Evolutionary conservation across 2,797 vertebrate species (phyloP), one percentile per base, ranked within the genome.

Genomic region (Fundulus diaphanus): DNA sequence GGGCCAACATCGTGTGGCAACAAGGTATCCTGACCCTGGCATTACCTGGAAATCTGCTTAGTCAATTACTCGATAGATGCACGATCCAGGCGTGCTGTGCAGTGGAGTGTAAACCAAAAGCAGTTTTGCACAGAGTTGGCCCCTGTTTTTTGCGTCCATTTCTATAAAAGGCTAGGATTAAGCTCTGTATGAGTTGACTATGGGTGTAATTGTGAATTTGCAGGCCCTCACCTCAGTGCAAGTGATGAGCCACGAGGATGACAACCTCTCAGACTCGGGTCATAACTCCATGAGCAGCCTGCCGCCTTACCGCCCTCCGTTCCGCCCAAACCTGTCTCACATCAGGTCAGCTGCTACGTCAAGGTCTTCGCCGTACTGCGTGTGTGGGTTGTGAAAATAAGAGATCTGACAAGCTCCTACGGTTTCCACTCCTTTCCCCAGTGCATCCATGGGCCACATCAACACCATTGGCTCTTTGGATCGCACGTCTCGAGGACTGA

Each of bases 401-500:
- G 69, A 68, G 33, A 81, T 77, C 77, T 72, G 67, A 71, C 63
- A 13, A 9, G 1, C 70, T 69, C 12, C 3, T 46, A 71, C 67
- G 68, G 67, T 24, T 73, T 81, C 46, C 61, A 3, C 65, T 35
- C 72, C 70, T 13, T 59, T n/a, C 8, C 27, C 0, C 12, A 99
- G 97, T 1, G 97, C 98, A 73, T 99, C 98, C 7, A 95, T 98
- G 95, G 97, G 98, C 82, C 97, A 99, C 90, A 97, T 99, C 84
- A 98, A 99, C 89, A 97, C 97, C 87, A 97, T 99, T 0, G 97
- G 98, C 76, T 98, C 97, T 29, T 89, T 98, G 88, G 98, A 99
- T 71, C 95, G 96, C 70, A 92, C 93, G 5, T 91, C 95, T 0
- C 86, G 95, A 42, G 91, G 83, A 40, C 87, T 89, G 29, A 95